Conservation (phyloP, 2,797 vertebrate species). For the Hephaestus fuliginosus region DNA sequence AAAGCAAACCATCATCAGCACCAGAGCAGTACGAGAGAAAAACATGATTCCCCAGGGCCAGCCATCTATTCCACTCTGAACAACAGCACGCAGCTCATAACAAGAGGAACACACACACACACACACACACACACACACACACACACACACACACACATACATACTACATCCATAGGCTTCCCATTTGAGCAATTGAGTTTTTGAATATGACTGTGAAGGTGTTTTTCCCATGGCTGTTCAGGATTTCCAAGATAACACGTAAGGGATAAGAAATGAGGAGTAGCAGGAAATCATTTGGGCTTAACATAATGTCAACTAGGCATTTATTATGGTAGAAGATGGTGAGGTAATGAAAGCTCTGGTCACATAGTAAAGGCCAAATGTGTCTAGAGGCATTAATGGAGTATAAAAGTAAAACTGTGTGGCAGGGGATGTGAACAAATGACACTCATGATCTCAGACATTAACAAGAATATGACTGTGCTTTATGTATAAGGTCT, state of each 20-base stretch:
- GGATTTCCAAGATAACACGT: constrained; percentile 14
- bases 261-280: constrained; percentile 1
- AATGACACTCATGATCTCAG: not conserved
- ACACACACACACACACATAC: constrained; percentile 9
- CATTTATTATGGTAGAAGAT: not conserved
- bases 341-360: not conserved
- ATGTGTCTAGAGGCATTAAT: not conserved
- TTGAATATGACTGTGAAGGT: constrained; percentile 27
- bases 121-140: not conserved
- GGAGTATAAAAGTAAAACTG: not conserved
- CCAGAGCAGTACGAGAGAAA: constrained; percentile 65
- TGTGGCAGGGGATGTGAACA: not conserved
- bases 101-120: constrained; percentile 53
- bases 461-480: not conserved
- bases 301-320: constrained; percentile 7
- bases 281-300: not conserved
- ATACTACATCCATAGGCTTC: constrained; percentile 38
- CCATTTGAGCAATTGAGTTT: constrained; percentile 22
- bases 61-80: constrained; percentile 66
- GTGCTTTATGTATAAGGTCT: not conserved
- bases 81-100: constrained; percentile 72
- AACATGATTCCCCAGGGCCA: constrained; percentile 73
- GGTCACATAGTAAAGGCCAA: not conserved
- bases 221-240: not conserved
- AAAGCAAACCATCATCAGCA: constrained; percentile 56